Evolutionary conservation across 2,797 vertebrate genomes (phyloP), one percentile per base, ranked within the genome.

Genomic region (Spinus pinus): DNA sequence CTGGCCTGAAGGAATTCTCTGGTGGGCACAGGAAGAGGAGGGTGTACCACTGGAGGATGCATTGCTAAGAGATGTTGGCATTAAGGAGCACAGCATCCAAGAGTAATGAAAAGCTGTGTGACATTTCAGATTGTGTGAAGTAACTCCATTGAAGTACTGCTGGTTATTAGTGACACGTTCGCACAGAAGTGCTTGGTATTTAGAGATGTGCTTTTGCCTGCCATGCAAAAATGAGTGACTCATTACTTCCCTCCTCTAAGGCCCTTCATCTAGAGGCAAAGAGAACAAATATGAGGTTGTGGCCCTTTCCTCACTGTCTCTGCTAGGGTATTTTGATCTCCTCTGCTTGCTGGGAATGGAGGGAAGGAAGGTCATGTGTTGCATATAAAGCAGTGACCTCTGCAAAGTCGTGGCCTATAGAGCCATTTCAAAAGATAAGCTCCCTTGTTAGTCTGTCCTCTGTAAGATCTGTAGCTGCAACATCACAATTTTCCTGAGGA

Each of bases 401-500:
- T 94, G 54, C 39, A 88, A 86, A 88, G 66, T 56, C 30, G 14
- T 66, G 79, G 65, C 69, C 89, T 81, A 11, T 70, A 37, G 31
- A 88, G 23, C 61, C 51, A 51, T 86, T 91, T 86, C 41, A 84
- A 79, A 94, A 91, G 87, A 83, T 70, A 94, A 83, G 86, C 57
- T 90, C 42, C 57, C 80, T 91, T 87, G 75, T 91, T 94, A 91
- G 65, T 65, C 61, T 83, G 41, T 85, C 39, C 41, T 82, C 73
- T 75, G 4, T 66, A 78, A 92, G 61, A 62, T 69, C 72, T 87
- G 24, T 81, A 88, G 77, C 80, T 81, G 70, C 82, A 95, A 44
- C 77, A 79, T 88, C 80, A 73, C 81, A 70, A 13, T 92, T 93
- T 94, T 92, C 60, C 82, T 57, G 66, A 87, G 66, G 58, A 94